phyloP scores from a whole-genome alignment of 2,888 invertebrate genomes.

The Drosophila cognata region DNA sequence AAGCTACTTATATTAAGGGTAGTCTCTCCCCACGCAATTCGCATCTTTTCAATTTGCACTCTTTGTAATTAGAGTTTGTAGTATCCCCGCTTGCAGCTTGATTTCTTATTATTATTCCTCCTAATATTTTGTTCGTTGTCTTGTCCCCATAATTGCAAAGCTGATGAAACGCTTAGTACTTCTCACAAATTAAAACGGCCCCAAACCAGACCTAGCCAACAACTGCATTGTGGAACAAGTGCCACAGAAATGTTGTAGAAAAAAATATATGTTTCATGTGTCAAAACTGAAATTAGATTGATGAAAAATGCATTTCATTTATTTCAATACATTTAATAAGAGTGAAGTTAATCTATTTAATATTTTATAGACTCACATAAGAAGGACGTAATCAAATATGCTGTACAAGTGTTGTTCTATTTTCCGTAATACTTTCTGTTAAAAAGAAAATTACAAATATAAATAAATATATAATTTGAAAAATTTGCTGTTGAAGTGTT shows the following conservation, averaged over 20 bases:
- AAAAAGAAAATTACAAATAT: neutral
- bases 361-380: too few relatives aligned
- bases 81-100: neutral
- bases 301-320: too few relatives aligned
- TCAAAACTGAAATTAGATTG: too few relatives aligned
- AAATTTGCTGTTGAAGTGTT: neutral
- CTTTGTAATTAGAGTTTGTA: constrained; percentile 22
- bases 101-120: constrained; percentile 28
- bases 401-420: too few relatives aligned
- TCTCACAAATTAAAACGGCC: constrained; percentile 51
- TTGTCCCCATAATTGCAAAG: constrained; percentile 44
- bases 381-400: too few relatives aligned
- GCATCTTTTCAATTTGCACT: neutral
- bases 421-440: too few relatives aligned
- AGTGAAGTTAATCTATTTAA: neutral
- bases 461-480: neutral
- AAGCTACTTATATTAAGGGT: neutral
- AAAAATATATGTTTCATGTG: neutral
- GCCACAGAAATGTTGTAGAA: neutral
- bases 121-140: constrained; percentile 19
- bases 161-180: constrained; percentile 44
- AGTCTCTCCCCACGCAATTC: neutral
- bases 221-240: constrained; percentile 15
- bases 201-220: constrained; percentile 4
- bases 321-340: neutral